Evolutionary conservation across 2,888 invertebrate species (phyloP), one percentile per base, ranked within the genome.

Genomic region (Tetranychus piercei): DNA sequence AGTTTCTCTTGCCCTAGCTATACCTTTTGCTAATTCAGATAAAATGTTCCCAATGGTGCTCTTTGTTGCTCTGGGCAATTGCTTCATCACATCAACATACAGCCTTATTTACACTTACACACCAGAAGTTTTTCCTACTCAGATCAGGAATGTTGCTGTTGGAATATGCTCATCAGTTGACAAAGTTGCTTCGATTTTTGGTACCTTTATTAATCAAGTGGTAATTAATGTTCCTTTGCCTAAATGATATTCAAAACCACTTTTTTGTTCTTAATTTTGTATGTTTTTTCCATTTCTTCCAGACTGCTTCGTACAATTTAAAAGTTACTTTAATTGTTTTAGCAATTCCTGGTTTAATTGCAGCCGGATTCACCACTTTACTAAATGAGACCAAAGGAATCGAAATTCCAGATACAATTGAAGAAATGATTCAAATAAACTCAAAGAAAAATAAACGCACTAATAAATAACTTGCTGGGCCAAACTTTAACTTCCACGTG

Each of bases 361-460:
- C 55, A 15, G 55, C 55, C 15, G 55, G 11, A 55, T 55, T 55
- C 15, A 55, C 55, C 55, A 55, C 55, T 55, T 55, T 55, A 55
- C 15, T 73, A 4, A 45, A 45, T 9, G 73, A 73, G 22, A 73
- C 73, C 7, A 73, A 43, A 73, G 64, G 64, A 11, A 4, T 11
- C 11, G 73, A 73, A 73, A 73, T 73, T 15, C 73, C 73, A 2
- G 73, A 73, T 44, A 73, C 73, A 11, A 55, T 73, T 73, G 73
- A 69, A 23, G 69, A 69, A 22, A 69, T 69, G 69, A 69, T 69
- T 23, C 11, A 69, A 69, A 69, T 69, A 11, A 69, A 9, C 20
- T 20, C 69, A 15, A 15, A 55, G 9, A 55, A 55, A 55, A 55
- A 55, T 15, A 55, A 9, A 15, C 55, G 15, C 34, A 55, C 9